Evolutionary conservation across 2,113 vertebrate species (phyloP), one percentile per base, ranked within the genome.

Genomic region (Ictalurus punctatus): DNA sequence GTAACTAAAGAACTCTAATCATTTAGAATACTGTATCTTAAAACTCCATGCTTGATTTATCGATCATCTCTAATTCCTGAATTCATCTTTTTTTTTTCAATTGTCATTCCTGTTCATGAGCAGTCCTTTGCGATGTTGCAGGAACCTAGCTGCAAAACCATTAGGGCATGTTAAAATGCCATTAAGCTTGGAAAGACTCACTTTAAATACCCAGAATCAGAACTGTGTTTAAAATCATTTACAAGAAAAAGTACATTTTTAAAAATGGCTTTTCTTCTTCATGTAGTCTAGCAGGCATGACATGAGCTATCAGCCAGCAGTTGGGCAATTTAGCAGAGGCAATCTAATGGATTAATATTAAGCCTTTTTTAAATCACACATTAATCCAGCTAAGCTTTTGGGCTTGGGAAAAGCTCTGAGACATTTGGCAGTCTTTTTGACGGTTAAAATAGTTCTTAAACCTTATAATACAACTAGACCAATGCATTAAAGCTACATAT

Each of bases 1-100:
- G 95, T 95, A 96, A 95, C 91, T 95, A 95, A 96, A 91, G 92
- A 92, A 94, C 93, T 93, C 89, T 90, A 92, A 94, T 94, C 74
- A 92, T 93, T 92, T 91, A 90, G 91, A 94, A 91, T 54, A 76
- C 44, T 85, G 52, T 85, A 81, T 80, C 34, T 67, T 85, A n/a
- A 40, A 52, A 86, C n/a, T 61, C 73, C 7, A 58, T 78, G 52
- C 37, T 74, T 74, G 80, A 82, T 56, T 86, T 73, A 90, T 87
- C 2, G 58, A 87, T 84, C 84, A 74, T 88, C 21, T 25, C 73
- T 37, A 71, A 73, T 85, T 73, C 2, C 19, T 56, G 12, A 34
- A 16, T 56, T 85, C 12, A 54, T 85, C 17, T 13, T 16, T 21
- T 30, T 30, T 30, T 58, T 61, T 82, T 27, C 13, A 16, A 34